These are phyloP conservation scores for Sebastes trivittatus DNA, from an alignment of 2,797 vertebrate species.

Conservation along the genomic window DNA sequence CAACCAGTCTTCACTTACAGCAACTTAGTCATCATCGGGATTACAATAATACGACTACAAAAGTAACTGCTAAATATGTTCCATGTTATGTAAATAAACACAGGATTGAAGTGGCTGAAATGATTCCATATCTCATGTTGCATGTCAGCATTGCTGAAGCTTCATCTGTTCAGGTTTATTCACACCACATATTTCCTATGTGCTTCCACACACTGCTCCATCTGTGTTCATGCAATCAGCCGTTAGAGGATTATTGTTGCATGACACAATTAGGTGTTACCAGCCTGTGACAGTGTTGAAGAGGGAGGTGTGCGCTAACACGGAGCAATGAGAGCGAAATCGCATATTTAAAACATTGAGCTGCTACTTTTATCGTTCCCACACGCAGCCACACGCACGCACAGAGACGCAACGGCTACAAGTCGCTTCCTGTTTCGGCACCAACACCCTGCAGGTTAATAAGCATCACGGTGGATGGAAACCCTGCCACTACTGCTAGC, in stretches of 20 bases:
- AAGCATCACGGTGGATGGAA: slow-evolving; percentile 40
- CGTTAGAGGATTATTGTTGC: slow-evolving; percentile 50
- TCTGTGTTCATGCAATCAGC: slow-evolving; percentile 60
- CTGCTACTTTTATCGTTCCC: slow-evolving; percentile 46
- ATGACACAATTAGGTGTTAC: slow-evolving; percentile 65
- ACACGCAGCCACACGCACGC: background rate
- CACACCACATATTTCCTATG: slow-evolving; percentile 6
- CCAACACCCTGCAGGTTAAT: slow-evolving; percentile 63
- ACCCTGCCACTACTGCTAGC: slow-evolving; percentile 25
- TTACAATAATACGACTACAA: background rate
- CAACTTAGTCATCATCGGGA: background rate
- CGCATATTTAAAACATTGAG: slow-evolving; percentile 34
- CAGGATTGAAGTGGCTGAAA: background rate
- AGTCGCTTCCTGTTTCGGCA: slow-evolving; percentile 56
- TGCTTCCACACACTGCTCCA: slow-evolving; percentile 35
- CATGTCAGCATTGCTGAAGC: background rate
- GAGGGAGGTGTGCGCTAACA: slow-evolving; percentile 19
- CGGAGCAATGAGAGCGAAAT: slow-evolving; percentile 36
- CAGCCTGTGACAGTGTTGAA: slow-evolving; percentile 49
- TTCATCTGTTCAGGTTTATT: slow-evolving; percentile 15
- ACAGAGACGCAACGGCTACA: slow-evolving; percentile 19
- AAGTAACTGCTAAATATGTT: background rate
- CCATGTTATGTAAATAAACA: background rate
- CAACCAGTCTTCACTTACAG: background rate
- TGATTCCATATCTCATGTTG: background rate